Percentiles rank a stretch among this genome's conserved stretches.
phyloP scores from a whole-genome alignment of 2,888 invertebrate genomes.

The Epsilonema sp. region DNA sequence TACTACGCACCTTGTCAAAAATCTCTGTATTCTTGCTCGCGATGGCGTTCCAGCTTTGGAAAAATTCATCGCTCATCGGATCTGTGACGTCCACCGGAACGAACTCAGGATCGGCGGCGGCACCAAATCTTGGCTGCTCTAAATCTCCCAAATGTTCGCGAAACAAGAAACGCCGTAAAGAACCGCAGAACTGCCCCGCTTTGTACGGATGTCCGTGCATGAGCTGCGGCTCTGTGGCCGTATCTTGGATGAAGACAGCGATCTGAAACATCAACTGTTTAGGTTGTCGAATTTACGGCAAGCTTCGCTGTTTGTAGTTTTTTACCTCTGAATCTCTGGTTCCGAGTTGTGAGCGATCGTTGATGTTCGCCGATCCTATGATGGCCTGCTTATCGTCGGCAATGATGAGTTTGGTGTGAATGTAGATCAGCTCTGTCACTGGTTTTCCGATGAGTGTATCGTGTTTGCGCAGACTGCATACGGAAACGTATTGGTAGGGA shows the following conservation, averaged over 20 bases:
- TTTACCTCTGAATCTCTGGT: constrained; percentile 61
- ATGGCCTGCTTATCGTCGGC: constrained; percentile 41
- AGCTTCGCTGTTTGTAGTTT: background rate
- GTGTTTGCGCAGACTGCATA: background rate
- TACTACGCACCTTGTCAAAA: constrained; percentile 57
- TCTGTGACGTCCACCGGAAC: constrained; percentile 45
- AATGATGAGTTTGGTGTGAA: background rate
- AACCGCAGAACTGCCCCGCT: constrained; percentile 62
- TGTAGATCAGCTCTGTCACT: background rate
- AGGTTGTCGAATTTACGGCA: no score
- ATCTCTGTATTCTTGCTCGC: constrained; percentile 60
- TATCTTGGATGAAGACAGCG: background rate
- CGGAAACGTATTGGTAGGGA: constrained; percentile 31
- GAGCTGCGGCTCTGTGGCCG: constrained; percentile 15
- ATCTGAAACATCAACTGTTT: no score
- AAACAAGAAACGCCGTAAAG: constrained; percentile 59
- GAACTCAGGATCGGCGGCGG: no score
- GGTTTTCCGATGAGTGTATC: background rate
- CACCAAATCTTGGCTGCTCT: no score
- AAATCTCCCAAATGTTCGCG: constrained; percentile 44
- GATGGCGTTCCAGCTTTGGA: constrained; percentile 53
- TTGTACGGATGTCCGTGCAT: constrained; percentile 60
- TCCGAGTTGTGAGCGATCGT: constrained; percentile 81
- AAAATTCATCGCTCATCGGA: constrained; percentile 56
- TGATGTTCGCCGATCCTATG: constrained; percentile 93